Evolutionary conservation across 2,888 invertebrate species (phyloP).

Genomic region (Sycophila texana): DNA sequence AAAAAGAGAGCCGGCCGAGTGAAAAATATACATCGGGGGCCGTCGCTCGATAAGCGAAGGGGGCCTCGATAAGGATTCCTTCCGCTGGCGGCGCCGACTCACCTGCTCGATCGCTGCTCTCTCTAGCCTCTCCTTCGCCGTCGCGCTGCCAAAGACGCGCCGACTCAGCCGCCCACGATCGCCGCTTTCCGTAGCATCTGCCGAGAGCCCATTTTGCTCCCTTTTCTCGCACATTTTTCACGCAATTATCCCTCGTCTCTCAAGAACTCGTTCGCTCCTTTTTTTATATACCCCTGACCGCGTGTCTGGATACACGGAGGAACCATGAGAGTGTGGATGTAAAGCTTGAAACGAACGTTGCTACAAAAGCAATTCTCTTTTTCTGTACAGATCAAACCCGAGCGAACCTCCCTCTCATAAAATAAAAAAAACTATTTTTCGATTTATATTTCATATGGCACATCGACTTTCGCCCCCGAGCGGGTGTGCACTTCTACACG

Average conservation of each 20-base stretch:
- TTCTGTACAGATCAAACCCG: too few species aligned
- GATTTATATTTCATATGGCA: too few species aligned
- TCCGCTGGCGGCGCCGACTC: slow-evolving; percentile 15
- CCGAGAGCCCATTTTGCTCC: not conserved
- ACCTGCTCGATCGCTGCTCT: slow-evolving; percentile 22
- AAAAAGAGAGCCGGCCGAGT: not conserved
- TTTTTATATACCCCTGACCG: too few species aligned
- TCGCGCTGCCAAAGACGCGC: not conserved
- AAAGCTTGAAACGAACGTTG: too few species aligned
- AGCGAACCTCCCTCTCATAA: too few species aligned
- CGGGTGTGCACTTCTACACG: not conserved
- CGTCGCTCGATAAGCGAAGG: slow-evolving; percentile 35
- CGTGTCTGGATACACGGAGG: too few species aligned
- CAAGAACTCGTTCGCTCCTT: too few species aligned
- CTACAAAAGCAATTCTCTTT: too few species aligned
- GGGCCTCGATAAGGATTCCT: slow-evolving; percentile 49
- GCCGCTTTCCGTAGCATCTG: not conserved
- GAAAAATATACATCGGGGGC: slow-evolving; percentile 30
- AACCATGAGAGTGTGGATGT: too few species aligned
- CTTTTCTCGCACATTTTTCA: not conserved
- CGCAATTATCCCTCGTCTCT: not conserved
- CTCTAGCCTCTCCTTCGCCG: not conserved
- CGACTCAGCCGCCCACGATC: not conserved
- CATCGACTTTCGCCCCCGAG: not conserved
- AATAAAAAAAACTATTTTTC: too few species aligned